These are phyloP conservation scores for Drosophila mayri DNA, from an alignment of 1,140 invertebrate species.

Conservation along the genomic window DNA sequence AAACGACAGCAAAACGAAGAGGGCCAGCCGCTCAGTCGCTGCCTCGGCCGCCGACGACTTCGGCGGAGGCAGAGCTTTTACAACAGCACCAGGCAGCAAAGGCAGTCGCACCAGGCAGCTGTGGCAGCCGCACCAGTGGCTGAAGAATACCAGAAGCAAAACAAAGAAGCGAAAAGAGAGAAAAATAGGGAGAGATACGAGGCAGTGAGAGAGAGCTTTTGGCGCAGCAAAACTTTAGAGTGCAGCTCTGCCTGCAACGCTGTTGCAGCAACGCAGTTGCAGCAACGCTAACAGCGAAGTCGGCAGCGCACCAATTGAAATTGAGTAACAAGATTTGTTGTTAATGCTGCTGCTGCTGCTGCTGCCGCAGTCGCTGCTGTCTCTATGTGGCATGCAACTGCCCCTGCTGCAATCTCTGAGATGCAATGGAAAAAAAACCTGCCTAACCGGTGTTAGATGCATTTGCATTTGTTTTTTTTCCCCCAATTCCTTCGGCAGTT, in stretches of 20 bases:
- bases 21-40: slow-evolving; percentile 32
- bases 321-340: slow-evolving; percentile 79
- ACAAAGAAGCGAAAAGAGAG: slow-evolving; percentile 77
- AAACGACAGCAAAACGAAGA: slow-evolving; percentile 75
- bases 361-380: slow-evolving; percentile 17
- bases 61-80: slow-evolving; percentile 60
- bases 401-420: slow-evolving; percentile 54
- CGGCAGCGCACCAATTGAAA: slow-evolving; percentile 77
- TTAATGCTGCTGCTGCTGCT: slow-evolving; percentile 21
- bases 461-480: slow-evolving; percentile 65
- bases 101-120: not conserved
- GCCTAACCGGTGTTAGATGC: slow-evolving; percentile 79
- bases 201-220: slow-evolving; percentile 61
- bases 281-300: slow-evolving; percentile 26
- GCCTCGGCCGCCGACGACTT: slow-evolving; percentile 9
- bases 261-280: slow-evolving; percentile 30
- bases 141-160: slow-evolving; percentile 78
- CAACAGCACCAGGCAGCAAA: slow-evolving; percentile 20
- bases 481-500: slow-evolving; percentile 55
- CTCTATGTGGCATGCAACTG: slow-evolving; percentile 60
- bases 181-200: slow-evolving; percentile 1
- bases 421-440: slow-evolving; percentile 59
- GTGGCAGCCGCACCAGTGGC: slow-evolving; percentile 19
- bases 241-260: slow-evolving; percentile 63
- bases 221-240: slow-evolving; percentile 59